A percentile compares a stretch with the other conserved stretches of the same genome.
Conservation (phyloP, 2,888 invertebrate genomes). For the Thecocarcelia acutangulata region DNA sequence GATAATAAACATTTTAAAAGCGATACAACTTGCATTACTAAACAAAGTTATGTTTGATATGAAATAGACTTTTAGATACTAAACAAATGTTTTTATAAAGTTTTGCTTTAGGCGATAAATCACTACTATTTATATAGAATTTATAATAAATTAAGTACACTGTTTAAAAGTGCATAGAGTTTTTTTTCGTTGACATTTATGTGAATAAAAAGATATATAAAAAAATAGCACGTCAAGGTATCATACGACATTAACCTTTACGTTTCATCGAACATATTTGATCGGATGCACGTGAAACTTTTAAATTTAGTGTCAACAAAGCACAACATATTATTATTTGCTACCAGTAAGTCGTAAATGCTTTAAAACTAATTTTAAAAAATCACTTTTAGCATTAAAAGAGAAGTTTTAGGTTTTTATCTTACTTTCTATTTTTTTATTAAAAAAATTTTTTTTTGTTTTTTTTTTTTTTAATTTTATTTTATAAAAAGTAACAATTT, state of each 20-base stretch:
- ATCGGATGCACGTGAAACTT: constrained; percentile 2
- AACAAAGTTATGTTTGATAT: not conserved
- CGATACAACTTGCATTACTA: constrained; percentile 29
- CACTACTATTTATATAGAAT: not conserved
- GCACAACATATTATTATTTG: not conserved
- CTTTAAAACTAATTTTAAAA: no score
- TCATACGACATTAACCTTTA: constrained; percentile 61
- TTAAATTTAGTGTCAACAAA: not conserved
- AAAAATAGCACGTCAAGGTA: constrained; percentile 37
- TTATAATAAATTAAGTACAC: not conserved
- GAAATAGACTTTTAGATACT: no score
- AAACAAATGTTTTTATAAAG: no score
- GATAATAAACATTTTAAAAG: constrained; percentile 12
- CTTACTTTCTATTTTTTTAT: constrained; percentile 55
- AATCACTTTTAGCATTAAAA: no score
- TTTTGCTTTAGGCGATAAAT: no score
- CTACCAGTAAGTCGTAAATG: no score
- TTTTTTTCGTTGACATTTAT: constrained; percentile 4
- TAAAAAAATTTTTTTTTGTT: constrained; percentile 39
- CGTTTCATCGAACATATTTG: constrained; percentile 59
- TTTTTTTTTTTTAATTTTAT: constrained; percentile 25
- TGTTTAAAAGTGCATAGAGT: not conserved
- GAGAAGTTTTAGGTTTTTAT: constrained; percentile 32
- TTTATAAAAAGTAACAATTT: constrained; percentile 63
- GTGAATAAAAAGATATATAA: not conserved